Percentiles rank a stretch among this genome's conserved stretches.
Conservation (phyloP, 2,888 invertebrate species). For the Drosophila quinaria region DNA sequence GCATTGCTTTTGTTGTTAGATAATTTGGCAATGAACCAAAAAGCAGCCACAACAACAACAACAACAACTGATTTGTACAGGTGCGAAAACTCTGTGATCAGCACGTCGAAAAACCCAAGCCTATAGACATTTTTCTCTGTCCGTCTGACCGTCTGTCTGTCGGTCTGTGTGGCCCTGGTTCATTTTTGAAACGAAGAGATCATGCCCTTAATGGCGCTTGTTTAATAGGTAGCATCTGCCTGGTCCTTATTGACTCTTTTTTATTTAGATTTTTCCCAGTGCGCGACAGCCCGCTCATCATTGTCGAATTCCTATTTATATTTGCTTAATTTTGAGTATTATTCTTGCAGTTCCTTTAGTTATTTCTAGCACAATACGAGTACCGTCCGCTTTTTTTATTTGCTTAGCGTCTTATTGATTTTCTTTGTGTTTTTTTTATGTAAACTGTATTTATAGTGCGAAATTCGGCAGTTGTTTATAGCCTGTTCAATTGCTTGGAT, state of each 20-base stretch:
- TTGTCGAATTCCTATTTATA: slow-evolving; percentile 6
- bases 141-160: not conserved
- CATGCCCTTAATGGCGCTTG: slow-evolving; percentile 21
- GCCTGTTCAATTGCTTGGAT: not conserved
- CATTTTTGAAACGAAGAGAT: slow-evolving; percentile 18
- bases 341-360: slow-evolving; percentile 13
- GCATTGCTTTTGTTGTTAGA: slow-evolving; percentile 35
- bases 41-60: slow-evolving; percentile 38
- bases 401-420: slow-evolving; percentile 20
- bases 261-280: slow-evolving; percentile 17
- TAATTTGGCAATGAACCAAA: slow-evolving; percentile 79
- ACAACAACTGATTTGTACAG: slow-evolving; percentile 68
- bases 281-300: slow-evolving; percentile 23
- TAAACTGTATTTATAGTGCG: slow-evolving; percentile 11
- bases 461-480: slow-evolving; percentile 5
- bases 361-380: slow-evolving; percentile 21
- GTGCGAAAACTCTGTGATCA: slow-evolving; percentile 81
- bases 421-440: not conserved
- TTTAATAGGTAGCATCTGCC: slow-evolving; percentile 3
- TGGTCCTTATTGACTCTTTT: not conserved
- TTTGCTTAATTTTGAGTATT: slow-evolving; percentile 14
- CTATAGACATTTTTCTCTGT: slow-evolving; percentile 8
- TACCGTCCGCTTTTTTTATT: slow-evolving; percentile 46
- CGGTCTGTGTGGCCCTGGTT: slow-evolving; percentile 8
- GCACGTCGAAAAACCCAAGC: slow-evolving; percentile 34